Evolutionary conservation across 1,140 invertebrate species (phyloP), one percentile per base, ranked within the genome.

Genomic region (Ericerus pela): DNA sequence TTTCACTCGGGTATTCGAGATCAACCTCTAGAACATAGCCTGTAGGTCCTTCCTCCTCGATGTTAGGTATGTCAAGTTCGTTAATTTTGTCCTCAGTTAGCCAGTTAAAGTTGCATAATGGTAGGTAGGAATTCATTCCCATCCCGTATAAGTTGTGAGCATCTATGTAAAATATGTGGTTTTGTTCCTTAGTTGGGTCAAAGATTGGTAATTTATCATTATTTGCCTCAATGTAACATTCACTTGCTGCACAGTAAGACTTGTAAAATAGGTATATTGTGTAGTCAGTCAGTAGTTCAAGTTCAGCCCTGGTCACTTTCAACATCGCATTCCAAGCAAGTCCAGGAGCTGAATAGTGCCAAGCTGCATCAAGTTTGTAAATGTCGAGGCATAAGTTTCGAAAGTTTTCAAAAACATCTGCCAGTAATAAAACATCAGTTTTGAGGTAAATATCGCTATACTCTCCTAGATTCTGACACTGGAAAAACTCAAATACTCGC

Each of bases 121-220:
- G 72, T 36, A 76, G 62, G 57, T 58, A 61, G 59, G 70, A 61
- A 18, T 62, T 68, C 71, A 76, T 73, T 11, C 68, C 67, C 54
- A 60, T 68, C 11, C 74, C 75, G 68, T 79, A 78, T 41, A 75
- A 62, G 65, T 76, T 76, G 61, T 75, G 76, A 11, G 65, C 67
- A 70, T 76, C 74, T 18, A 69, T 66, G 65, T 76, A 75, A 22
- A 66, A 61, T 18, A 75, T 51, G 64, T 65, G 72, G 11, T 63
- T 66, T 31, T 43, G 54, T 22, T 53, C 41, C 59, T 69, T 55
- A 33, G 55, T 61, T 11, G 57, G 8, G 68, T 76, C 61, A 65
- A 67, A 75, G 61, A 38, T 33, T 1, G 69, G 56, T 60, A 74
- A 64, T 62, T 68, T 72, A 31, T 61, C 59, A 63, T 75, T 73